Evolutionary conservation across 2,113 vertebrate genomes (phyloP).

Genomic region (Macheiramphus alcinus): DNA sequence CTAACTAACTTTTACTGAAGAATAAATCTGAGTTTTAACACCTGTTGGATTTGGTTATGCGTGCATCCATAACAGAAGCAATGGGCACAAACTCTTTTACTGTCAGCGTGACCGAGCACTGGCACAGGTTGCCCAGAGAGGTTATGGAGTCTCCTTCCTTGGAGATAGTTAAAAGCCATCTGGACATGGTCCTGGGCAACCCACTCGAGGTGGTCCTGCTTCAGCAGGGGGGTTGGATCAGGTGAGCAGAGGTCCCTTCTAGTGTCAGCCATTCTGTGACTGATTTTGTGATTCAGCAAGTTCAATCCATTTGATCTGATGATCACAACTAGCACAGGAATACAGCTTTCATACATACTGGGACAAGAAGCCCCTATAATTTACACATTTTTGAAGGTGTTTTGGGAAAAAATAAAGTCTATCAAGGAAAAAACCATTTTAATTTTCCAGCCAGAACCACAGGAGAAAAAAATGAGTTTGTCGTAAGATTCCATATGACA

Average conservation of each 20-base stretch:
- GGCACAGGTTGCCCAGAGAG: not conserved
- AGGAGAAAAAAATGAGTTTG: not conserved
- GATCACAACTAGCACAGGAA: not conserved
- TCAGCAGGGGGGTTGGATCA: not conserved
- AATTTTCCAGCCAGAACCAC: not conserved
- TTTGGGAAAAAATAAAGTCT: not conserved
- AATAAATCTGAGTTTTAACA: no score
- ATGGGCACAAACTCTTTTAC: not conserved
- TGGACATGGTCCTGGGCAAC: not conserved
- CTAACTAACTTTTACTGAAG: no score
- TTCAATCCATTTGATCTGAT: not conserved
- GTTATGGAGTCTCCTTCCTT: not conserved
- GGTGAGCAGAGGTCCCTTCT: not conserved
- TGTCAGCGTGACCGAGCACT: fast-evolving
- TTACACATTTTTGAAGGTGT: not conserved
- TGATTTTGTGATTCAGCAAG: not conserved
- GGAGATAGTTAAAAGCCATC: not conserved
- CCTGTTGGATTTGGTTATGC: no score
- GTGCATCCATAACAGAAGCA: not conserved
- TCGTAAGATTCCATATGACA: not conserved
- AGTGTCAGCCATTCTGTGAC: not conserved
- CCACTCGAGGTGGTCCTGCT: fast-evolving
- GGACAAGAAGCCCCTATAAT: not conserved
- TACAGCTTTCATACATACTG: not conserved
- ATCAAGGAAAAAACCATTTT: not conserved